phyloP scores from a whole-genome alignment of 2,888 invertebrate species.

The Macrosiphum euphorbiae region DNA sequence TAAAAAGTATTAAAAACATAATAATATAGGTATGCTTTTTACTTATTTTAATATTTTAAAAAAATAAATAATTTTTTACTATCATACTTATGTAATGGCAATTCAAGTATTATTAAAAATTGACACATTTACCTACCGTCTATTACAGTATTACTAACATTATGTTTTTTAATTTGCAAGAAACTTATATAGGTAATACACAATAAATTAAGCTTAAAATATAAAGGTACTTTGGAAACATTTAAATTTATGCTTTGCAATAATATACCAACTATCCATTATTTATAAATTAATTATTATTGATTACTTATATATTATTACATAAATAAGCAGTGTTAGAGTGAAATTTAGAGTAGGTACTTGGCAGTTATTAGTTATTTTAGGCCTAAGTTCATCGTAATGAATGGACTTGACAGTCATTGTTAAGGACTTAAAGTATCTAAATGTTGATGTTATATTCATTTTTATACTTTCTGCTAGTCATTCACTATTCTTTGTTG shows the following conservation, averaged over 20 bases:
- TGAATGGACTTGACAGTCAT: not conserved
- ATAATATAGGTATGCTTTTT: not conserved
- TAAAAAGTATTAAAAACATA: too few relatives aligned
- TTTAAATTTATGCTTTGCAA: not conserved
- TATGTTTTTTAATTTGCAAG: not conserved
- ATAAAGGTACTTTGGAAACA: not conserved
- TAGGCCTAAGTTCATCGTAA: not conserved
- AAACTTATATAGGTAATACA: not conserved
- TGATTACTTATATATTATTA: not conserved
- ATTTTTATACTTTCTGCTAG: too few relatives aligned
- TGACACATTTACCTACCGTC: not conserved
- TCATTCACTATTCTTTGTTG: too few relatives aligned
- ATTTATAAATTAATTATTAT: not conserved
- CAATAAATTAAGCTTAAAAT: not conserved
- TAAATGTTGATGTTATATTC: not conserved
- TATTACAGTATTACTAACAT: not conserved
- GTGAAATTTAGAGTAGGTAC: not conserved
- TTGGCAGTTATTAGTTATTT: not conserved
- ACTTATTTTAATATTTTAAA: not conserved
- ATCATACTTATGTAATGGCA: not conserved
- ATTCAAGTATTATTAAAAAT: not conserved
- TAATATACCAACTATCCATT: not conserved
- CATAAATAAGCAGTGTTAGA: not conserved
- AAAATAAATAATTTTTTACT: not conserved
- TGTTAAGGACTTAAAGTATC: not conserved